A percentile compares a stretch with the other conserved stretches of the same genome.
These are phyloP conservation scores for Cephus rjabovi DNA, from an alignment of 2,888 invertebrate species.

Conservation along the genomic window DNA sequence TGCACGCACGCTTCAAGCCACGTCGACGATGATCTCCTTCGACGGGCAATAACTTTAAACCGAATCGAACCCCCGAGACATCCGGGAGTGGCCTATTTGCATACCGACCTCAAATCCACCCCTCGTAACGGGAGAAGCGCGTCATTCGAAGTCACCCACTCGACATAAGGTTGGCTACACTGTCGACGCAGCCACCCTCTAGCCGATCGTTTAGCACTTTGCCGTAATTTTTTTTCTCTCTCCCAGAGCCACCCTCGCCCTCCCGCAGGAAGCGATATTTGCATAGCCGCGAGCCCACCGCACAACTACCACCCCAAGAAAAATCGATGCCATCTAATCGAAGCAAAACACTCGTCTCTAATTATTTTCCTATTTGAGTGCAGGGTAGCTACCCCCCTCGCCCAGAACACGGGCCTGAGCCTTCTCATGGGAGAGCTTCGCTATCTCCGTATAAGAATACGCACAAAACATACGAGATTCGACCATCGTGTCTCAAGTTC, in stretches of 20 bases:
- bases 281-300: constrained; percentile 53
- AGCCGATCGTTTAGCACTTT: constrained; percentile 66
- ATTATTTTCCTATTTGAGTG: constrained; percentile 45
- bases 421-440: background rate
- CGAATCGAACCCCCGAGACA: constrained; percentile 66
- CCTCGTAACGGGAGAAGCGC: constrained; percentile 24
- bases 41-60: constrained; percentile 60
- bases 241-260: constrained; percentile 27
- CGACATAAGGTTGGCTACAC: constrained; percentile 61
- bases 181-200: constrained; percentile 28
- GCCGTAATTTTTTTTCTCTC: constrained; percentile 60
- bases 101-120: constrained; percentile 57
- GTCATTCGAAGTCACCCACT: constrained; percentile 61
- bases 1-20: background rate
- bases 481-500: no score
- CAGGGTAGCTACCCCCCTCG: no score
- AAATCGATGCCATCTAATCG: constrained; percentile 57
- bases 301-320: constrained; percentile 33
- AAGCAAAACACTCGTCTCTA: constrained; percentile 57
- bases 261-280: constrained; percentile 45
- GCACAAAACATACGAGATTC: background rate
- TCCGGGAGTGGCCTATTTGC: constrained; percentile 62
- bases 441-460: background rate
- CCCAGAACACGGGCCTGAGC: background rate
- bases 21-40: constrained; percentile 51